Percentiles rank a stretch among this genome's conserved stretches.
Evolutionary conservation across 2,113 vertebrate species (phyloP).

Genomic region (Nothoprocta perdicaria): DNA sequence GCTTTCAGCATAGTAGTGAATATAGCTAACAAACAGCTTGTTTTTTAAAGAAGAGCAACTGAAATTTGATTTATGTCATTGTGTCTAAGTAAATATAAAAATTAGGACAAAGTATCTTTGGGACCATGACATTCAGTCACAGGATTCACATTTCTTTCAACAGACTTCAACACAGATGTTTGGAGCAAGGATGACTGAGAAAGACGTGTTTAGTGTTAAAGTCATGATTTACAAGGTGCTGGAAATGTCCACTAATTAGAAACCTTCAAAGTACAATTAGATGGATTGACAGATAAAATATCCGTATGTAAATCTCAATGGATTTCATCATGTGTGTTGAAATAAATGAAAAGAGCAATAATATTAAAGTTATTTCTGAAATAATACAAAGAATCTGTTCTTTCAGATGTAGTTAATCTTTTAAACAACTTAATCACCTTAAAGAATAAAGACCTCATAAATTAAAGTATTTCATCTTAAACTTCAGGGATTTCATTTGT

Average conservation of each 20-base stretch:
- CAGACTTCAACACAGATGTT: background rate
- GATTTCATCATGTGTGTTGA: background rate
- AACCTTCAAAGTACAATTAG: background rate
- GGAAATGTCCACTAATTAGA: background rate
- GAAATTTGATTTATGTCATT: background rate
- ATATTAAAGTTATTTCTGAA: background rate
- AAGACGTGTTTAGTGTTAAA: background rate
- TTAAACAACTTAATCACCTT: background rate
- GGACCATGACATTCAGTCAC: background rate
- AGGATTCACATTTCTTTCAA: background rate
- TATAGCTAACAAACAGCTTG: background rate
- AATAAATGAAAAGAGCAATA: slow-evolving; percentile 15
- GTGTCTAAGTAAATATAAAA: background rate
- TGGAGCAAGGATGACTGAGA: background rate
- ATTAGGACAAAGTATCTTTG: background rate
- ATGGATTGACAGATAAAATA: background rate
- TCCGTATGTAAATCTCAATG: background rate
- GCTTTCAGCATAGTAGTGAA: background rate
- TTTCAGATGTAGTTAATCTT: background rate
- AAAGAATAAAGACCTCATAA: background rate
- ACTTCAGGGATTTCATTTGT: background rate
- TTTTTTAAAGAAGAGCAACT: background rate
- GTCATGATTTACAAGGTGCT: background rate
- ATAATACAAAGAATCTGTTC: background rate
- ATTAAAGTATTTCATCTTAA: background rate